phyloP scores from a whole-genome alignment of 2,797 vertebrate species.

The Prionace glauca region DNA sequence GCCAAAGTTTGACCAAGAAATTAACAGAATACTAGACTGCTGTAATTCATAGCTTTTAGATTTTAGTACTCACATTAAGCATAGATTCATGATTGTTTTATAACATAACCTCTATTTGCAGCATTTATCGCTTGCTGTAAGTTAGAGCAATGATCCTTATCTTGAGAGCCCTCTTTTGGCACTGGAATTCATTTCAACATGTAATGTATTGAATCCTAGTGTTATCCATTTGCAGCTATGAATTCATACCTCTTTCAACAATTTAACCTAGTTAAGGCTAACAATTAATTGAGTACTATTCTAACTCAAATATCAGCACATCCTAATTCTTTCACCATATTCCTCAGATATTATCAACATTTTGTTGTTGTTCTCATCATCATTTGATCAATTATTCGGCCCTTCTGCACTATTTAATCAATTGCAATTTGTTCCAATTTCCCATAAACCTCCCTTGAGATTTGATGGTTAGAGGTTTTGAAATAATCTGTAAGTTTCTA shows the following conservation, averaged over 20 bases:
- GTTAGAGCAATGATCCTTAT: background rate
- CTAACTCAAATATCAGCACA: background rate
- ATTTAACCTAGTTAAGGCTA: background rate
- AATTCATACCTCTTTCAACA: background rate
- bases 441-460: background rate
- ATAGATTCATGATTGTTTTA: background rate
- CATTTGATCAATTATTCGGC: background rate
- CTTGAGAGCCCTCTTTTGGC: background rate
- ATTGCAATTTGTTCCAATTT: background rate
- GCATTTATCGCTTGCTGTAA: background rate
- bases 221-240: background rate
- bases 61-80: background rate
- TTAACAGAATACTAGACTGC: background rate
- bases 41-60: background rate
- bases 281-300: background rate
- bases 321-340: background rate
- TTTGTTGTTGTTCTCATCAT: background rate
- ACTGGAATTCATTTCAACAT: background rate
- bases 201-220: background rate
- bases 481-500: background rate
- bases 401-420: background rate
- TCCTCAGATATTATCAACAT: background rate
- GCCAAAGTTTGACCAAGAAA: background rate
- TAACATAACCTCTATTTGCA: background rate
- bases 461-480: background rate